These are phyloP conservation scores for Leucophenga montana DNA, from an alignment of 2,888 invertebrate genomes.

Conservation along the genomic window DNA sequence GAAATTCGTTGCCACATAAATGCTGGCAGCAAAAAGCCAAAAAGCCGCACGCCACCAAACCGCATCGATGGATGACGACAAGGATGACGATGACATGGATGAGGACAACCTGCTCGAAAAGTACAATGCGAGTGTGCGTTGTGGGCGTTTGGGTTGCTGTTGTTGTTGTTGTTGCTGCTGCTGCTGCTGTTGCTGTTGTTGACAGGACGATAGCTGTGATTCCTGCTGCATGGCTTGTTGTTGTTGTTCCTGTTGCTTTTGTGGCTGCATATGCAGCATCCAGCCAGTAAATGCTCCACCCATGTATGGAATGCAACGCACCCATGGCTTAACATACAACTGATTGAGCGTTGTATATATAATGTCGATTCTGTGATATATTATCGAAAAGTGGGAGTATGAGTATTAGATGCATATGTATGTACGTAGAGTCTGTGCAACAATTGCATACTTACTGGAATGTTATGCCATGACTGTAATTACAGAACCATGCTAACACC, in stretches of 20 bases:
- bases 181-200: constrained; percentile 9
- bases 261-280: constrained; percentile 43
- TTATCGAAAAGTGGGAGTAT: constrained; percentile 32
- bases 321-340: constrained; percentile 64
- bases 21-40: constrained; percentile 52
- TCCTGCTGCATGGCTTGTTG: constrained; percentile 16
- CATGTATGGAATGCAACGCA: constrained; percentile 61
- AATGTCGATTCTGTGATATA: constrained; percentile 57
- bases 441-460: constrained; percentile 60
- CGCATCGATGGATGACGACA: constrained; percentile 8
- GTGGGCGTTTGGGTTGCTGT: no score
- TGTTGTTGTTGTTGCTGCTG: no score
- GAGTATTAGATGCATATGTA: not conserved
- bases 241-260: constrained; percentile 27
- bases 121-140: no score
- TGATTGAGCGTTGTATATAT: constrained; percentile 59
- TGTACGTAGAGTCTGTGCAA: constrained; percentile 8
- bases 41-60: constrained; percentile 45
- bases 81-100: not conserved
- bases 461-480: constrained; percentile 58
- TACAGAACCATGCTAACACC: constrained; percentile 53
- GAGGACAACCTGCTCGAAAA: not conserved
- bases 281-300: constrained; percentile 63
- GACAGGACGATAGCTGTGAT: constrained; percentile 12
- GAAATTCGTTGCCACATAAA: constrained; percentile 58